phyloP scores from a whole-genome alignment of 2,888 invertebrate species.

The Aethes cnicana region DNA sequence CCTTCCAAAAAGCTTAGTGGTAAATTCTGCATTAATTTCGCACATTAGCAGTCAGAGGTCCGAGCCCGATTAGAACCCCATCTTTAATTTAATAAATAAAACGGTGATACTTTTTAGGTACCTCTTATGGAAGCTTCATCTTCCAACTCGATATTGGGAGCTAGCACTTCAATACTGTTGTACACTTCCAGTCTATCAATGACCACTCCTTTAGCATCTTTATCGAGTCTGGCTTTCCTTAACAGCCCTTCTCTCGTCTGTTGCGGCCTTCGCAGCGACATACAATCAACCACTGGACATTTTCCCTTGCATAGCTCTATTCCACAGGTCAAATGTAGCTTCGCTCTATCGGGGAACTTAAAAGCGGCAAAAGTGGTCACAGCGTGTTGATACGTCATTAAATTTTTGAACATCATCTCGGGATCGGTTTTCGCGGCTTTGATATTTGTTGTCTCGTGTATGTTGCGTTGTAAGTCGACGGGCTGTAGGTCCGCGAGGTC shows the following conservation, averaged over 20 bases:
- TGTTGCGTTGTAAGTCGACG: conserved; percentile 55
- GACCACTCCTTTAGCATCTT: conserved; percentile 81
- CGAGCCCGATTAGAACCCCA: too few species aligned
- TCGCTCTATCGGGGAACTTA: conserved; percentile 90
- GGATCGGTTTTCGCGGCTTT: conserved; percentile 62
- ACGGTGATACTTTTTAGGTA: too few species aligned
- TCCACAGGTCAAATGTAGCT: conserved; percentile 89
- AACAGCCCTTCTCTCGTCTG: conserved; percentile 72
- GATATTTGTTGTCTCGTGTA: conserved; percentile 54
- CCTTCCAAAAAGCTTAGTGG: too few species aligned
- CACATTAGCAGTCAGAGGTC: too few species aligned
- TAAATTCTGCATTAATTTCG: too few species aligned
- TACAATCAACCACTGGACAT: conserved; percentile 85
- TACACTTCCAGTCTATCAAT: conserved; percentile 88
- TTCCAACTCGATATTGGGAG: conserved; percentile 89
- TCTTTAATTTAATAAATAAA: too few species aligned
- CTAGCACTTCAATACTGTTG: conserved; percentile 90
- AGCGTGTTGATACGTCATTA: conserved; percentile 79
- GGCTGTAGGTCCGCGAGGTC: conserved; percentile 66
- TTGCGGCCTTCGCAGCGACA: conserved; percentile 67
- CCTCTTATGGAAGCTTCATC: conserved; percentile 81
- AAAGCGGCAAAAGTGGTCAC: conserved; percentile 89
- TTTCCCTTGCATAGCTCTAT: conserved; percentile 88
- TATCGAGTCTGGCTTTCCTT: conserved; percentile 72
- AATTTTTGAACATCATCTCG: conserved; percentile 67